Evolutionary conservation across 1,140 invertebrate genomes (phyloP), one percentile per base, ranked within the genome.

Genomic region (Rhagoletis pomonella): DNA sequence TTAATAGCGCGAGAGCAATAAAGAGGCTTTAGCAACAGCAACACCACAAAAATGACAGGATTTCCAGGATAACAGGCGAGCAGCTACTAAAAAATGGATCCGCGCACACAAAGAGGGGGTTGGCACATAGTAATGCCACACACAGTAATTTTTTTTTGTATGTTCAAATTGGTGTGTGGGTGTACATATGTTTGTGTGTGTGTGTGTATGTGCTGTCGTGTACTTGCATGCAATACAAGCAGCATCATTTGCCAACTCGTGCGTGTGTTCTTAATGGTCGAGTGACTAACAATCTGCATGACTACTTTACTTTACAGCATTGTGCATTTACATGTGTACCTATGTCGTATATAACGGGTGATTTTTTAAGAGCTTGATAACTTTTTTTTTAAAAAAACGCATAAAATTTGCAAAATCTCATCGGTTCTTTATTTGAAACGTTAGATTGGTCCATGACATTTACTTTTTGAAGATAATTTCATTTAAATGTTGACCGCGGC

Each of bases 1-100:
- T 81, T 73, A 73, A 73, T 73, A 73, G 67, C 17, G 67, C 44
- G 67, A 73, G 42, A 73, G 67, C 67, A 73, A 73, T 73, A 73
- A 73, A 58, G 44, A 9, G 44, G 73, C 73, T 58, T 81, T 55
- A 55, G 42, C 17, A 55, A 17, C 73, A 81, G 73, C 47, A 73
- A 17, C 7, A 67, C 64, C 44, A 81, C 5, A 58, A 81, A 55
- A 81, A 81, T 81, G 4, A 10, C n/a, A 29, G 73, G 47, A 81
- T 81, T 55, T 55, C 47, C 44, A 58, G 7, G 7, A 81, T 81
- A 19, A 81, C 55, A 81, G 60, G 7, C 29, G 29, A 62, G 60
- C 12, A 14, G n/a, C 60, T n/a, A 62, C n/a, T 62, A 62, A 62
- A 62, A 62, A 62, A n/a, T n/a, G 4, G n/a, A 4, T 14, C 60